A percentile compares a stretch with the other conserved stretches of the same genome.
These are phyloP conservation scores for Urechis unicinctus DNA, from an alignment of 2,888 invertebrate species.

Conservation along the genomic window DNA sequence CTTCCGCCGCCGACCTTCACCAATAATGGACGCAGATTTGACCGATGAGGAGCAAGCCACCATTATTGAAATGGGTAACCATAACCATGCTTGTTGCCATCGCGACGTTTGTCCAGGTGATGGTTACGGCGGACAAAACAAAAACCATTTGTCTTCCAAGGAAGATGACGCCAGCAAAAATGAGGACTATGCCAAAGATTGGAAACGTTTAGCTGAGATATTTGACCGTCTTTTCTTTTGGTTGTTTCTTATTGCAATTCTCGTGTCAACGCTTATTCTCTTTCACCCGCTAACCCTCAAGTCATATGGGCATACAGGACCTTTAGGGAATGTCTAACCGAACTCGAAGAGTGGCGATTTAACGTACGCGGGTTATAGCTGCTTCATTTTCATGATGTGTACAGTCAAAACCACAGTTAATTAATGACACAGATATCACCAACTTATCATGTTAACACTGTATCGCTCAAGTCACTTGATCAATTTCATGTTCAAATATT, in stretches of 20 bases:
- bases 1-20: neutral
- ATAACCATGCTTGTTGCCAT: no score
- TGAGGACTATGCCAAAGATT: slow-evolving; percentile 19
- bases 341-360: no score
- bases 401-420: no score
- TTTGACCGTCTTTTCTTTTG: slow-evolving; percentile 27
- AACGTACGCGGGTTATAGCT: no score
- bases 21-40: neutral
- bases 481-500: no score
- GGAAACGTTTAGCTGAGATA: slow-evolving; percentile 24
- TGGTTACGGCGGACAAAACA: neutral
- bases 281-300: slow-evolving; percentile 24
- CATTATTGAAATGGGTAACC: slow-evolving; percentile 8
- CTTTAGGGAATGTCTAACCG: no score
- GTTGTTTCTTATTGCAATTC: slow-evolving; percentile 24
- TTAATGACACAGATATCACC: no score
- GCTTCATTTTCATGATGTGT: no score
- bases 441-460: no score
- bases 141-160: neutral
- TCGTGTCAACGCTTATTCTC: slow-evolving; percentile 22
- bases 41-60: slow-evolving; percentile 4
- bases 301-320: no score
- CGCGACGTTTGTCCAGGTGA: slow-evolving; percentile 2
- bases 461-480: no score
- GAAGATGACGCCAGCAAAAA: neutral